A percentile compares a stretch with the other conserved stretches of the same genome.
Evolutionary conservation across 2,888 invertebrate species (phyloP).

Genomic region (Agrenia bidenticulata): DNA sequence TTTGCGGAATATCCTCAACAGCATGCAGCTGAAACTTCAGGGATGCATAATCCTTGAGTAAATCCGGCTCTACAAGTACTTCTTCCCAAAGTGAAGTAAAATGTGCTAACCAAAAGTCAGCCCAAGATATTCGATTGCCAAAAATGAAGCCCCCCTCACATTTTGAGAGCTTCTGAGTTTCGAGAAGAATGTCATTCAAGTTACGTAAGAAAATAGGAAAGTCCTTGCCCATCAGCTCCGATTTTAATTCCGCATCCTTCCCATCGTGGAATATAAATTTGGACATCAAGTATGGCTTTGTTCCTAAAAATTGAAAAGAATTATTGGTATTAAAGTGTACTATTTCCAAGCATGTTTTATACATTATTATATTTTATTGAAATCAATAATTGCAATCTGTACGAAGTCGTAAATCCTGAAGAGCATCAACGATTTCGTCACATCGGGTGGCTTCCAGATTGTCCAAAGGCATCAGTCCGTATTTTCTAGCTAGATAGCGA

Average conservation of each 20-base stretch:
- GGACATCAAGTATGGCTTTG: background rate
- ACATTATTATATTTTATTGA: too few relatives aligned
- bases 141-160: constrained; percentile 17
- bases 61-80: constrained; percentile 10
- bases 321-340: too few relatives aligned
- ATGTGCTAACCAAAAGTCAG: constrained; percentile 23
- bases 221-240: background rate
- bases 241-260: background rate
- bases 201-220: background rate
- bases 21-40: constrained; percentile 61
- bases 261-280: constrained; percentile 27
- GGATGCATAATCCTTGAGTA: constrained; percentile 60
- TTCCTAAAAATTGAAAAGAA: too few relatives aligned
- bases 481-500: constrained; percentile 50
- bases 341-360: too few relatives aligned
- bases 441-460: constrained; percentile 32
- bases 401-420: constrained; percentile 18
- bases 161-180: background rate
- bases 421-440: constrained; percentile 33
- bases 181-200: constrained; percentile 16
- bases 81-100: constrained; percentile 2
- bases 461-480: constrained; percentile 31
- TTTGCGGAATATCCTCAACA: constrained; percentile 61
- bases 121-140: constrained; percentile 20
- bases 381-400: too few relatives aligned